A percentile compares a stretch with the other conserved stretches of the same genome.
These are phyloP conservation scores for Nematolebias whitei DNA, from an alignment of 2,113 vertebrate species.

Conservation along the genomic window DNA sequence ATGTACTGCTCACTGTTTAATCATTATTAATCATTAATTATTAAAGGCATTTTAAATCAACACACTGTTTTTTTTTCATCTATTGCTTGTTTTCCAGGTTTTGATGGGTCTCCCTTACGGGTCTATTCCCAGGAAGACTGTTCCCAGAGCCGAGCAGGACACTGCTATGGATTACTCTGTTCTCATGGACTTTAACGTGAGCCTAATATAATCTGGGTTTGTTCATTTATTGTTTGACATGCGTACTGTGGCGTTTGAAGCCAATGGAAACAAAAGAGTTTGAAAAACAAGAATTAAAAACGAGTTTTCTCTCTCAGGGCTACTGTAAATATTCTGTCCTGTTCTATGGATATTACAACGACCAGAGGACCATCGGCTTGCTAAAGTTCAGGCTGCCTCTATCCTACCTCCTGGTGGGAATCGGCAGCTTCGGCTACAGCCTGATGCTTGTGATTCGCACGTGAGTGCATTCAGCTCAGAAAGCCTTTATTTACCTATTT, in stretches of 20 bases:
- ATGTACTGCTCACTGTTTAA: too few species aligned
- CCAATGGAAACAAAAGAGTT: background rate
- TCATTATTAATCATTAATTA: background rate
- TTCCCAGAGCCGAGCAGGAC: slow-evolving; percentile 88
- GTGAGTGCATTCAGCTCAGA: slow-evolving; percentile 83
- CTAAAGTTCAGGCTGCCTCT: slow-evolving; percentile 93
- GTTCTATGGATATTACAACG: slow-evolving; percentile 97
- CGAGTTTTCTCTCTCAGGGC: slow-evolving; percentile 78
- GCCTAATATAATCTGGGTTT: slow-evolving; percentile 13
- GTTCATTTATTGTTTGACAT: too few species aligned
- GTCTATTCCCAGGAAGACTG: slow-evolving; percentile 94
- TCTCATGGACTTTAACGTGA: slow-evolving; percentile 96
- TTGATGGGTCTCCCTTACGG: slow-evolving; percentile 96
- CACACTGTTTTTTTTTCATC: background rate
- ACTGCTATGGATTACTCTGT: slow-evolving; percentile 95
- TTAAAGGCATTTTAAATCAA: too few species aligned
- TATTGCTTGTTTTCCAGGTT: slow-evolving; percentile 71
- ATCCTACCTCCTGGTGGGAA: slow-evolving; percentile 96
- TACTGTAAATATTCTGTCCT: slow-evolving; percentile 95
- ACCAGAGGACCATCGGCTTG: slow-evolving; percentile 93
- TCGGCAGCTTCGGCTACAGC: slow-evolving; percentile 95
- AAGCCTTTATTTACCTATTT: background rate
- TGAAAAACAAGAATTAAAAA: background rate
- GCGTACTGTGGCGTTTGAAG: too few species aligned
- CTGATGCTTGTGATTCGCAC: slow-evolving; percentile 97